These are phyloP conservation scores for Mimumesa dahlbomi DNA, from an alignment of 2,888 invertebrate genomes.

Conservation along the genomic window DNA sequence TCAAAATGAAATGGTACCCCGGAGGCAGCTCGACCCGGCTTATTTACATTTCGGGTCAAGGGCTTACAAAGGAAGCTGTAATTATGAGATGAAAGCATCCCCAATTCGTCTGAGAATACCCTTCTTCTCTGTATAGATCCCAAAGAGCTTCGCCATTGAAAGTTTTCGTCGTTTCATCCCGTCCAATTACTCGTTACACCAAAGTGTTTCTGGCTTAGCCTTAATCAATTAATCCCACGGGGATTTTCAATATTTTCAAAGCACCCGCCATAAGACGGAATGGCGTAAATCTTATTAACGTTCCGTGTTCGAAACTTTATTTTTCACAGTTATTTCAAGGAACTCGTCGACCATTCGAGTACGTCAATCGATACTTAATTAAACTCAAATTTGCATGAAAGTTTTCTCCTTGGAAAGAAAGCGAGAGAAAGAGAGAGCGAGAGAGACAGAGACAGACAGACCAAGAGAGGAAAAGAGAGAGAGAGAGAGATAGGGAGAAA, in stretches of 20 bases:
- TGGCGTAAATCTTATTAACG: conserved; percentile 40
- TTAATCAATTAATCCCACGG: conserved; percentile 56
- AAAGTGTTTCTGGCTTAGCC: conserved; percentile 36
- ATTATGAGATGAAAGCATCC: conserved; percentile 69
- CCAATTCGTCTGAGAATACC: conserved; percentile 38
- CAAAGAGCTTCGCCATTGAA: conserved; percentile 43
- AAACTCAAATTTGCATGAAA: conserved; percentile 47
- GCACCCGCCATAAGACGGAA: conserved; percentile 7
- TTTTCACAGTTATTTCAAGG: conserved; percentile 24
- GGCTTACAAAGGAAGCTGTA: conserved; percentile 58
- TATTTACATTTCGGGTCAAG: conserved; percentile 59
- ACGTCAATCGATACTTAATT: conserved; percentile 54
- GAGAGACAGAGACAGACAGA: too few relatives aligned
- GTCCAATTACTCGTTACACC: conserved; percentile 62
- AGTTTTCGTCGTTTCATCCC: conserved; percentile 55
- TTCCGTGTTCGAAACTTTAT: conserved; percentile 10
- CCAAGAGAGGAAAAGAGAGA: too few relatives aligned
- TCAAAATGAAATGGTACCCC: conserved; percentile 43
- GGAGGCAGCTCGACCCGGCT: conserved; percentile 25
- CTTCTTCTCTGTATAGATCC: conserved; percentile 38
- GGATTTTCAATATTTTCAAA: conserved; percentile 34
- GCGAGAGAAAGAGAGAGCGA: not conserved
- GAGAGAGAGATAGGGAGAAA: too few relatives aligned
- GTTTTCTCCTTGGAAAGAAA: conserved; percentile 6
- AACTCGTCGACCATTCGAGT: conserved; percentile 15